These are phyloP conservation scores for Cephus sareptanus DNA, from an alignment of 2,888 invertebrate genomes.

Conservation along the genomic window DNA sequence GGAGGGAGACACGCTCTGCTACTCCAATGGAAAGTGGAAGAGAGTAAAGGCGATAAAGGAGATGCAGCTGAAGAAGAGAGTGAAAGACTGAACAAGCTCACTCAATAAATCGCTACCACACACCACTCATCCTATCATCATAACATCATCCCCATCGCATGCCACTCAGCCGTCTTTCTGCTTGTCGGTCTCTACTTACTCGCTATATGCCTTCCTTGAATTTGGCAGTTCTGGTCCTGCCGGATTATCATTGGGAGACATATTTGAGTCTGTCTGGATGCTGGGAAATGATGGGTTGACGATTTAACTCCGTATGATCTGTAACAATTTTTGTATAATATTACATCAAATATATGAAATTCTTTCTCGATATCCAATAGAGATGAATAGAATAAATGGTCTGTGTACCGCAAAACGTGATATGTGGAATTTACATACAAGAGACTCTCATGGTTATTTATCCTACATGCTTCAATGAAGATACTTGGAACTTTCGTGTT, in stretches of 20 bases:
- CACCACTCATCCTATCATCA: slow-evolving; percentile 36
- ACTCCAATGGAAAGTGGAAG: neutral
- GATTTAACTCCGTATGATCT: too few relatives aligned
- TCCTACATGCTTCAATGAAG: too few relatives aligned
- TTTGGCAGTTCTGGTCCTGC: too few relatives aligned
- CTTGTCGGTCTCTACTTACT: slow-evolving; percentile 41
- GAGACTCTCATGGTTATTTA: slow-evolving; percentile 17
- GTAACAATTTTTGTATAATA: too few relatives aligned
- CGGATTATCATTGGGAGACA: too few relatives aligned
- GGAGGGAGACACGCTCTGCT: slow-evolving; percentile 13
- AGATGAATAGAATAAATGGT: slow-evolving; percentile 26
- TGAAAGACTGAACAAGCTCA: slow-evolving; percentile 31
- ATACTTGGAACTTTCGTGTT: too few relatives aligned
- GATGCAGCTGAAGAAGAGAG: slow-evolving; percentile 18
- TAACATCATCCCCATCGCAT: slow-evolving; percentile 46
- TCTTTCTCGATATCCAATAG: too few relatives aligned
- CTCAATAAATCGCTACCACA: slow-evolving; percentile 50
- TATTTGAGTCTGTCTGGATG: too few relatives aligned
- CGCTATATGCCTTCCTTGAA: slow-evolving; percentile 42
- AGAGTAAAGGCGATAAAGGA: slow-evolving; percentile 9
- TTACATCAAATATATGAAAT: too few relatives aligned
- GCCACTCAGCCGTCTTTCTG: slow-evolving; percentile 43
- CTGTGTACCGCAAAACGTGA: slow-evolving; percentile 22
- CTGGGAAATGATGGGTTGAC: too few relatives aligned
- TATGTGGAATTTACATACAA: slow-evolving; percentile 28